Evolutionary conservation across 2,888 invertebrate genomes (phyloP).

Genomic region (Lasioglossum leucozonium): DNA sequence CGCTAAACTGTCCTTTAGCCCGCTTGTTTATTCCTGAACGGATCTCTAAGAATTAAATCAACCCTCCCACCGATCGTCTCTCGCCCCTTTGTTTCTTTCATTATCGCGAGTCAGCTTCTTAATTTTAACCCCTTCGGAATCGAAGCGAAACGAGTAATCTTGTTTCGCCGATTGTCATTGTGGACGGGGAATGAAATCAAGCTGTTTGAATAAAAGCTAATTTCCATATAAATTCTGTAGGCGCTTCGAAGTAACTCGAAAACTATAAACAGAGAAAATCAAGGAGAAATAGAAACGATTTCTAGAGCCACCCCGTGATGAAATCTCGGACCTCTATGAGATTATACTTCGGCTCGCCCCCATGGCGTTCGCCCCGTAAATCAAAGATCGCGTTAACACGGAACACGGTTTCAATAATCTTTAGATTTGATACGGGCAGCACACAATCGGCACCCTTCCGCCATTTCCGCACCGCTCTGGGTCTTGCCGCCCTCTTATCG

Average conservation of each 20-base stretch:
- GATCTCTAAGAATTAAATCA: slow-evolving; percentile 36
- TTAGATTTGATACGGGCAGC: slow-evolving; percentile 3
- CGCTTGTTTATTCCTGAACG: background rate
- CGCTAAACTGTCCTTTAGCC: background rate
- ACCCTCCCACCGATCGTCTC: background rate
- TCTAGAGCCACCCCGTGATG: too few relatives aligned
- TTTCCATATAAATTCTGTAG: background rate
- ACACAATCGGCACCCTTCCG: background rate
- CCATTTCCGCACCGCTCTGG: slow-evolving; percentile 34
- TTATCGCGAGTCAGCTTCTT: slow-evolving; percentile 45
- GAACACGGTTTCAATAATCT: slow-evolving; percentile 23
- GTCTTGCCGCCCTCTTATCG: slow-evolving; percentile 33
- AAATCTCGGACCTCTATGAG: too few relatives aligned
- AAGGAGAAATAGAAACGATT: too few relatives aligned
- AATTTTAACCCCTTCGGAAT: slow-evolving; percentile 47
- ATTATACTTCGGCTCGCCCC: too few relatives aligned
- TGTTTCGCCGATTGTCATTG: slow-evolving; percentile 20
- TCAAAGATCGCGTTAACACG: slow-evolving; percentile 19
- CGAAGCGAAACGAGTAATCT: slow-evolving; percentile 30
- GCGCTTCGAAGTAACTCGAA: background rate
- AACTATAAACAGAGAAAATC: too few relatives aligned
- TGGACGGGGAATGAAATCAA: background rate
- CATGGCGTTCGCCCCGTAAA: background rate
- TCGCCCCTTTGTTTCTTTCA: slow-evolving; percentile 42
- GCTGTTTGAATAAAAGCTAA: background rate